Evolutionary conservation across 92 coral and sea anemone genomes (phyloP), one percentile per base, ranked within the genome.

Genomic region (Porites lobata): DNA sequence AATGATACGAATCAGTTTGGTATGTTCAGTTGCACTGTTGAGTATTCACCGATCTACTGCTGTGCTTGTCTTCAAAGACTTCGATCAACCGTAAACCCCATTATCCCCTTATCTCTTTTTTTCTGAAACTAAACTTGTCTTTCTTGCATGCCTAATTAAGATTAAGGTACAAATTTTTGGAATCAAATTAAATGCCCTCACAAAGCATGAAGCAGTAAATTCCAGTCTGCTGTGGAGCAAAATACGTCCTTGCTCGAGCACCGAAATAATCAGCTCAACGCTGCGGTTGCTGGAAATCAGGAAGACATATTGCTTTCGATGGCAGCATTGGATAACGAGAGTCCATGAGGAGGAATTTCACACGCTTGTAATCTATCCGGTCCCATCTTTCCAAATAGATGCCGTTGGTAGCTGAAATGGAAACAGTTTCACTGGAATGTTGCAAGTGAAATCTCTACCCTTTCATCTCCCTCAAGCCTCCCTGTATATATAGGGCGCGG

Each of bases 251-350:
- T 59, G 94, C 72, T 72, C 96, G 91, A 6, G 96, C 79, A 4
- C 95, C 99, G 80, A 85, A 96, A 50, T 84, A 90, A 66, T 94
- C 95, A 9, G 96, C 92, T 89, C 96, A 88, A 21, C 76, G 54
- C 21, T 50, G 66, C 8, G 92, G 92, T 50, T 88, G 88, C 17
- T 63, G 20, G 8, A 88, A 88, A 9, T 72, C 38, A 12, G 92
- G 84, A 21, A 68, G 66, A 21, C 79, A 64, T 7, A 19, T 43
- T 57, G 92, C 5, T n/a, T 0, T 22, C 17, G 89, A n/a, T 9
- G 92, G 92, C 9, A 73, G 86, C 21, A 62, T 80, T 58, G 92
- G 92, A 38, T 54, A 88, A 1, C 88, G 75, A 1, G 70, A 78
- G 50, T 88, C 88, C 2, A 13, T 14, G 29, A 88, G 47, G 38